Evolutionary conservation across 2,797 vertebrate genomes (phyloP).

Genomic region (Hozukius guyotensis): DNA sequence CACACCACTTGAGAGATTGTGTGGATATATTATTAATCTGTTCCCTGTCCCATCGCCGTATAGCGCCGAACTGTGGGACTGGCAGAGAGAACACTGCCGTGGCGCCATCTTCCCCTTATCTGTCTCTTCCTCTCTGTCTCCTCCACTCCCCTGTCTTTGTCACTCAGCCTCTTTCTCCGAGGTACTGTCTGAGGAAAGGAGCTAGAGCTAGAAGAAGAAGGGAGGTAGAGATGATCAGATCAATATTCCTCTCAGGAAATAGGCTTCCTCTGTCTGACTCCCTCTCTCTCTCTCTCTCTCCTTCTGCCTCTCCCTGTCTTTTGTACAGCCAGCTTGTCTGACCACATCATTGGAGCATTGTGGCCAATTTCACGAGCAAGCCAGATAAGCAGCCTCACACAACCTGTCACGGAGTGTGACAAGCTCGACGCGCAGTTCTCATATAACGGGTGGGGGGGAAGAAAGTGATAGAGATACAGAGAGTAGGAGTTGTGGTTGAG

Average conservation of each 20-base stretch:
- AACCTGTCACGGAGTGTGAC: slow-evolving; percentile 43
- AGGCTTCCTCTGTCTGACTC: slow-evolving; percentile 52
- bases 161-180: slow-evolving; percentile 51
- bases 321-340: slow-evolving; percentile 52
- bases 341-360: slow-evolving; percentile 61
- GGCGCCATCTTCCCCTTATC: slow-evolving; percentile 58
- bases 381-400: slow-evolving; percentile 59
- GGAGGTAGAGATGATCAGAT: slow-evolving; percentile 70
- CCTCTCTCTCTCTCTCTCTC: slow-evolving; percentile 21
- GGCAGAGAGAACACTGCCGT: slow-evolving; percentile 39
- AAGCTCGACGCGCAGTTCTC: slow-evolving; percentile 24
- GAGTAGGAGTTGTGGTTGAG: slow-evolving; percentile 1
- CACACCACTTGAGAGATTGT: slow-evolving; percentile 67
- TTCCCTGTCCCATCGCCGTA: slow-evolving; percentile 40
- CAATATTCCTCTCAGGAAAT: slow-evolving; percentile 78
- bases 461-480: slow-evolving; percentile 14
- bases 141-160: slow-evolving; percentile 55
- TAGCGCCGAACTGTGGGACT: slow-evolving; percentile 23
- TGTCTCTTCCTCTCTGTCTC: slow-evolving; percentile 52
- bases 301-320: slow-evolving; percentile 41
- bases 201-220: slow-evolving; percentile 39
- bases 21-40: slow-evolving; percentile 77
- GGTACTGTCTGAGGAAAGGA: slow-evolving; percentile 44
- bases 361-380: slow-evolving; percentile 59
- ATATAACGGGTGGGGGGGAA: not conserved